A percentile compares a stretch with the other conserved stretches of the same genome.
These are phyloP conservation scores for Ondatra zibethicus DNA, from an alignment of 2,113 vertebrate species.

Conservation along the genomic window DNA sequence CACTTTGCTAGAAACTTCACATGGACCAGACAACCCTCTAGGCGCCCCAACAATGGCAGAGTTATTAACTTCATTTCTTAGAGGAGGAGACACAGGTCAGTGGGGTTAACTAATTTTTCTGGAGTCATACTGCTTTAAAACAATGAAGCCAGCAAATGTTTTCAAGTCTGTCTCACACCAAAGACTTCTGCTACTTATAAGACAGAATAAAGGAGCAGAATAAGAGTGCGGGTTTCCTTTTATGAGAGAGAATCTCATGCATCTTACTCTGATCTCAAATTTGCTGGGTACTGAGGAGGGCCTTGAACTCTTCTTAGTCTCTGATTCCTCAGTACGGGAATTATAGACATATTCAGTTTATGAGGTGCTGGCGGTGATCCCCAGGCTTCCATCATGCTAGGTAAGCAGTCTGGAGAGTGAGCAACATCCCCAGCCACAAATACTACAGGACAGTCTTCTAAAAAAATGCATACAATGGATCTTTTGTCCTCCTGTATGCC, in stretches of 20 bases:
- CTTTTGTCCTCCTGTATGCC: too few relatives aligned
- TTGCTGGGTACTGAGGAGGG: background rate
- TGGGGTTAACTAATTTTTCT: slow-evolving; percentile 18
- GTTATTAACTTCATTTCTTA: background rate
- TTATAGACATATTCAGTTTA: background rate
- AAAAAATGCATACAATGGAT: background rate
- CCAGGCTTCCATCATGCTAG: background rate
- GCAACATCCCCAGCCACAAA: background rate
- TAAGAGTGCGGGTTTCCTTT: background rate
- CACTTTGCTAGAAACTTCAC: background rate
- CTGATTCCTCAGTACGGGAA: background rate
- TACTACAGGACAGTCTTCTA: background rate
- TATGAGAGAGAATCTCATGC: background rate
- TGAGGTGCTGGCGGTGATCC: background rate
- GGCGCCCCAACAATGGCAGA: too few relatives aligned
- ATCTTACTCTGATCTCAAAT: background rate
- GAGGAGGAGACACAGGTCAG: background rate
- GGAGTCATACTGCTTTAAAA: background rate
- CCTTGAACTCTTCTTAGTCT: background rate
- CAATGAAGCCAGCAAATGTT: background rate
- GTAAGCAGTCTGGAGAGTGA: background rate
- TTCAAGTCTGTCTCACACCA: background rate
- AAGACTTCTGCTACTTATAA: background rate
- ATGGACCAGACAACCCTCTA: background rate
- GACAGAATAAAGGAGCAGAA: background rate